Evolutionary conservation across 2,888 invertebrate species (phyloP).

Genomic region (Drosophila pseudotalamancana): DNA sequence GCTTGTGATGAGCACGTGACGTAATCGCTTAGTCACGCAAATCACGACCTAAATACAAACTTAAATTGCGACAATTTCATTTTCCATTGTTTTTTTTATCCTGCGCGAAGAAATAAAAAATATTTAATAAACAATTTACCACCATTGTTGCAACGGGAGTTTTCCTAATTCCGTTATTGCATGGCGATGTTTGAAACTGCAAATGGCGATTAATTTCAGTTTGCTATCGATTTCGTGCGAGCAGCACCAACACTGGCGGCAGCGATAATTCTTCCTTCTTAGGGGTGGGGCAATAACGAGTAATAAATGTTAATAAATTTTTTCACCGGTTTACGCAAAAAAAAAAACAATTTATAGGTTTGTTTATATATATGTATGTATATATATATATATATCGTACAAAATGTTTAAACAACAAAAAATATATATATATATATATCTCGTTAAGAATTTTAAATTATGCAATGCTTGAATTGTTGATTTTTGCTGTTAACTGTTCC

Average conservation of each 20-base stretch:
- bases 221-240: background rate
- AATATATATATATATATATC: constrained; percentile 37
- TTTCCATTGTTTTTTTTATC: background rate
- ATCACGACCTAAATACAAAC: constrained; percentile 6
- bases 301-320: no score
- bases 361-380: constrained; percentile 35
- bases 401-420: constrained; percentile 49
- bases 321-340: no score
- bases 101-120: no score
- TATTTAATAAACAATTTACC: background rate
- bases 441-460: constrained; percentile 39
- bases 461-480: constrained; percentile 38
- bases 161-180: background rate
- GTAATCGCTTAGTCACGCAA: constrained; percentile 14
- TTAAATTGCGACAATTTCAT: no score
- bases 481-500: constrained; percentile 15
- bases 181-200: background rate
- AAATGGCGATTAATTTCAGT: background rate
- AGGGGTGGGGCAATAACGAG: background rate
- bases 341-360: constrained; percentile 19
- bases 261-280: background rate
- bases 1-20: constrained; percentile 7
- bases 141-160: background rate
- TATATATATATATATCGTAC: constrained; percentile 42
- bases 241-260: background rate